Evolutionary conservation across 1,140 invertebrate genomes (phyloP).

Genomic region (Plectus sambesii): DNA sequence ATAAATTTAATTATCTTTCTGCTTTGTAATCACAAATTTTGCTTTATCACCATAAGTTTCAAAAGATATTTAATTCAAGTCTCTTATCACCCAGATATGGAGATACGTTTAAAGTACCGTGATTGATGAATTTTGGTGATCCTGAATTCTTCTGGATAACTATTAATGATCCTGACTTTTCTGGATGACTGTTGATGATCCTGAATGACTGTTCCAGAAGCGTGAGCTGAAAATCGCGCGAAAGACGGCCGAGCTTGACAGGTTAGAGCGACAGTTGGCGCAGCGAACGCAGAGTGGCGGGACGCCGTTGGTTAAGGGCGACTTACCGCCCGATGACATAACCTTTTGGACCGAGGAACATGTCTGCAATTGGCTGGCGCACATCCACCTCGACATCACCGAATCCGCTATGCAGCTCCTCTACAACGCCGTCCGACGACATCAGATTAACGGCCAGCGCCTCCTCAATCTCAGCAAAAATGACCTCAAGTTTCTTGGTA

Average conservation of each 20-base stretch:
- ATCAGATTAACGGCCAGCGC: constrained; percentile 31
- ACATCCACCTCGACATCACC: constrained; percentile 12
- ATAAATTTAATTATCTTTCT: no score
- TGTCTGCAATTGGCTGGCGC: constrained; percentile 27
- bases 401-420: constrained; percentile 16
- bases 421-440: constrained; percentile 20
- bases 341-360: constrained; percentile 27
- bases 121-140: no score
- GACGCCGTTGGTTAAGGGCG: constrained; percentile 27
- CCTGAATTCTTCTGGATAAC: no score
- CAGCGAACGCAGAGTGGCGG: constrained; percentile 29
- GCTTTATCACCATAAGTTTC: no score
- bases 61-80: no score
- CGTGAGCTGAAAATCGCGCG: constrained; percentile 32
- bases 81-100: no score
- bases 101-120: no score
- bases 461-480: constrained; percentile 33
- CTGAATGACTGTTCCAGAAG: no score
- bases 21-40: no score
- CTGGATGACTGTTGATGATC: no score
- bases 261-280: constrained; percentile 21
- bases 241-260: constrained; percentile 29
- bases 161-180: no score
- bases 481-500: constrained; percentile 33
- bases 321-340: constrained; percentile 17